A percentile compares a stretch with the other conserved stretches of the same genome.
Evolutionary conservation across 2,888 invertebrate genomes (phyloP).

Genomic region (Malachius bipustulatus): DNA sequence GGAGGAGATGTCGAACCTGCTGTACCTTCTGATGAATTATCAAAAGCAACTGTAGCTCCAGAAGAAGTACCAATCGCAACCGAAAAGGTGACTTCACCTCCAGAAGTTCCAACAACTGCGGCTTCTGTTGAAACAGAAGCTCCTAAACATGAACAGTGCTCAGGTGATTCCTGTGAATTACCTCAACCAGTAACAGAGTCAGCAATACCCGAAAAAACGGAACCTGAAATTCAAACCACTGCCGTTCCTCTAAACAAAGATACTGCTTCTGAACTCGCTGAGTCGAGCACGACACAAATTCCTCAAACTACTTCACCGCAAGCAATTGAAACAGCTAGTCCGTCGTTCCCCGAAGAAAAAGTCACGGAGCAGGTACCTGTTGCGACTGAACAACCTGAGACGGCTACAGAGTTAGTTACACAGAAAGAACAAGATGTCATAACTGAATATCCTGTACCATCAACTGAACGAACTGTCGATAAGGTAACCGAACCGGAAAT

Average conservation of each 20-base stretch:
- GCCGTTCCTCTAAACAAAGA: no score
- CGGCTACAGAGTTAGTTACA: background rate
- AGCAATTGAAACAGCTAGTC: conserved; percentile 1
- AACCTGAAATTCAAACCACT: background rate
- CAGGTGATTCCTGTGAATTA: background rate
- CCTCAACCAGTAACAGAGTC: background rate
- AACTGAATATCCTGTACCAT: no score
- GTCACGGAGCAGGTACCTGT: background rate
- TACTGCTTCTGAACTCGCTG: no score
- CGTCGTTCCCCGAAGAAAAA: background rate
- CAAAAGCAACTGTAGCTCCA: conserved; percentile 6
- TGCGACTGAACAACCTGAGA: background rate
- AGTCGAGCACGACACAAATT: no score
- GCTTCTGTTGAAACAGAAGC: background rate
- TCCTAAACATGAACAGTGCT: background rate
- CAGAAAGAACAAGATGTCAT: no score
- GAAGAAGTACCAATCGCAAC: no score
- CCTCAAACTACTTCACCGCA: background rate
- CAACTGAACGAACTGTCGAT: background rate
- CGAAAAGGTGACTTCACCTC: no score
- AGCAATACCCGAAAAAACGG: background rate
- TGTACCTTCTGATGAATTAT: no score
- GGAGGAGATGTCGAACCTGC: no score
- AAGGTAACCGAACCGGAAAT: background rate
- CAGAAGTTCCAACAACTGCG: background rate